Evolutionary conservation across 2,113 vertebrate genomes (phyloP), one percentile per base, ranked within the genome.

Genomic region (Gadus chalcogrammus): DNA sequence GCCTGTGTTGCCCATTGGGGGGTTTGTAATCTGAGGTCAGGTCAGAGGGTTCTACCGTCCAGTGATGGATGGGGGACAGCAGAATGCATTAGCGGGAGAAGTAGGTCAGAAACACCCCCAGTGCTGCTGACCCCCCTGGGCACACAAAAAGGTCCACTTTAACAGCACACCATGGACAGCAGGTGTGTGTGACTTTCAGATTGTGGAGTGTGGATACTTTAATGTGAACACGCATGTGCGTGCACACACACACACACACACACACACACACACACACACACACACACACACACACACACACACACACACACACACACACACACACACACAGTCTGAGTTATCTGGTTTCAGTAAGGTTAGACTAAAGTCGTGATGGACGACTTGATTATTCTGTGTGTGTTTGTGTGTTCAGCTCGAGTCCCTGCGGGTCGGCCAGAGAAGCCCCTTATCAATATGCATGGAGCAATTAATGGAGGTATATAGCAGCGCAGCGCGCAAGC

Each of bases 381-480:
- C 52, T 24, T 24, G 1, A 24, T 24, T 35, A 35, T 35, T 35
- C 31, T 35, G 31, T 35, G 31, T 35, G 31, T 35, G 31, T 35
- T 12, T 64, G 62, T 35, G 62, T 16, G 67, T 16, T 55, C 63
- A 42, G 13, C 74, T 35, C 31, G 31, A 35, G 31, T 35, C 3
- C 31, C 31, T 77, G 75, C 79, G 75, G 83, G 79, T 84, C 78
- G 75, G 68, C 71, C 71, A 77, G 62, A 62, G 81, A 88, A 3
- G 56, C 80, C 79, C 74, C 69, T 73, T 84, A 90, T 92, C 79
- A 87, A 91, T 90, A 91, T 91, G 88, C 85, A 90, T 82, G 71
- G 48, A 74, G 70, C 74, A 81, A 76, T 79, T 79, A 81, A 76
- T 67, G 9, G 55, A 61, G 35, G 18, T 15, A 1, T 7, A 15